Evolutionary conservation across 2,888 invertebrate genomes (phyloP), one percentile per base, ranked within the genome.

Genomic region (Mantis religiosa): DNA sequence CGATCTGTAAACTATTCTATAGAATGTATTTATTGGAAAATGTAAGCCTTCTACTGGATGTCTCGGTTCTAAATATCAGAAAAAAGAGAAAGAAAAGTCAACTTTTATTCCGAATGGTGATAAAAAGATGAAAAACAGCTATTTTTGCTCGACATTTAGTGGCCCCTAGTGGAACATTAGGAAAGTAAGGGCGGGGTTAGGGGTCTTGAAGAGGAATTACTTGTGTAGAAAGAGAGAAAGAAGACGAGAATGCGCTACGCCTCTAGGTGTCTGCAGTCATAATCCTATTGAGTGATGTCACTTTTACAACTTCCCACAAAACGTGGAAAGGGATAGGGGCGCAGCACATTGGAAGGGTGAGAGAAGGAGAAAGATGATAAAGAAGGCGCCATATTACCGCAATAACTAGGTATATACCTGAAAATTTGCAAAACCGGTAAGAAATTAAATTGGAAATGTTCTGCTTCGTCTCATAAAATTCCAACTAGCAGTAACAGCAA

Each of bases 231-330:
- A 28, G 85, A 85, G 85, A 85, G 85, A 85, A 25, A 71, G 28
- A 85, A 41, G n/a, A 54, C 30, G 28, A 54, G 27, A 54, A 28
- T 47, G 27, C 34, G 34, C 47, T 54, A 54, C n/a, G 54, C 47
- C 82, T 82, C 83, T 83, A 84, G 82, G 41, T 83, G 82, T 86
- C 85, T 83, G n/a, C 85, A 30, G 87, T 89, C 85, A 90, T 90
- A 90, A 90, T 89, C 89, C 28, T 88, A 90, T 90, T 90, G 90
- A 90, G 90, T 89, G 90, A 89, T 90, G 88, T 88, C 87, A 89
- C 90, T 89, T 89, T 90, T 90, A 88, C 89, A 90, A 89, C 90
- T 90, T 86, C n/a, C 88, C 34, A 54, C 87, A 82, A 54, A 34
- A 87, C 28, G 87, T n/a, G 82, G 87, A 82, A 83, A 83, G 54